phyloP scores from a whole-genome alignment of 2,888 invertebrate species.

The Limnephilus rhombicus region DNA sequence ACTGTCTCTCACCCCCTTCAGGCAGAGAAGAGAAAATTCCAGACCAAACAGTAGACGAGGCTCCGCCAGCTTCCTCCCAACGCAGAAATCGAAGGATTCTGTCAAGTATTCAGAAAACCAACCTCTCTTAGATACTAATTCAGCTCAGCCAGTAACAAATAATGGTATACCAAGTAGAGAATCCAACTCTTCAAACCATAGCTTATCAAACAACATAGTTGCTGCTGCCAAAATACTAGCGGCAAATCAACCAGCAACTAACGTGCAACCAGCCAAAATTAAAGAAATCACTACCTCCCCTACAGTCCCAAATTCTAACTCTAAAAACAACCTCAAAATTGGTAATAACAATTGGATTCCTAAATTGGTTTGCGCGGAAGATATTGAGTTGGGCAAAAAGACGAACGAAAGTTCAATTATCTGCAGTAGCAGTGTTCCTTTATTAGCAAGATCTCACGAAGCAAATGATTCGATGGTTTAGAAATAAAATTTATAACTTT shows the following conservation, averaged over 20 bases:
- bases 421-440: slow-evolving; percentile 76
- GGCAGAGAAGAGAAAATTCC: slow-evolving; percentile 73
- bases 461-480: slow-evolving; percentile 74
- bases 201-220: slow-evolving; percentile 56
- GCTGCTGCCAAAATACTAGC: slow-evolving; percentile 8
- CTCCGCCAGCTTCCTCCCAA: slow-evolving; percentile 71
- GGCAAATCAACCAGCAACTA: slow-evolving; percentile 7
- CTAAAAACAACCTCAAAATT: slow-evolving; percentile 71
- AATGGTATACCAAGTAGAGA: slow-evolving; percentile 71
- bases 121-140: slow-evolving; percentile 72
- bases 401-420: slow-evolving; percentile 73
- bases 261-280: slow-evolving; percentile 24
- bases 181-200: slow-evolving; percentile 58
- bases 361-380: slow-evolving; percentile 74
- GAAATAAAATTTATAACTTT: slow-evolving; percentile 5
- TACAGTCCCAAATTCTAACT: slow-evolving; percentile 38
- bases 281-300: slow-evolving; percentile 33
- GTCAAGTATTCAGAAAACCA: slow-evolving; percentile 73
- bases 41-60: slow-evolving; percentile 75
- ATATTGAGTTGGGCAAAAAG: slow-evolving; percentile 75
- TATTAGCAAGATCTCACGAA: slow-evolving; percentile 74
- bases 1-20: slow-evolving; percentile 72
- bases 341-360: slow-evolving; percentile 77
- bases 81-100: slow-evolving; percentile 70
- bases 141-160: slow-evolving; percentile 72